Conservation (phyloP, 2,113 vertebrate genomes). For the Xenopus tropicalis region DNA sequence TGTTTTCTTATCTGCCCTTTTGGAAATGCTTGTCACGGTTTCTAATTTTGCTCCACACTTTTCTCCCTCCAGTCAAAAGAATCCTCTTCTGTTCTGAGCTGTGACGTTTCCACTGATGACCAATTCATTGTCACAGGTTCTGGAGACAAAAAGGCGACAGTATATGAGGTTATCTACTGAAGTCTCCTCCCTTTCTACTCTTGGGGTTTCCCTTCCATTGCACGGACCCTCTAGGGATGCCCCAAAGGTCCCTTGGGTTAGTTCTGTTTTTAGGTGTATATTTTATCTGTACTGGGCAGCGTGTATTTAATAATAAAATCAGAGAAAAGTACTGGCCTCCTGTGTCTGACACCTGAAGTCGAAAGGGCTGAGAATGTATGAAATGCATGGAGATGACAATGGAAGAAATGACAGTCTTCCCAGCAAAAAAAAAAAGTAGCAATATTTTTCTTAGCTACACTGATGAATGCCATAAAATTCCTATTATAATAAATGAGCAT, state of each 20-base stretch:
- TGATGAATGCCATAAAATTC: no score
- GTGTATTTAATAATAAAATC: conserved; percentile 46
- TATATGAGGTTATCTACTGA: conserved; percentile 98
- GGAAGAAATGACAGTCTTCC: no score
- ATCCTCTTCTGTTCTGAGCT: conserved; percentile 93
- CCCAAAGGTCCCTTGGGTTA: conserved; percentile 28
- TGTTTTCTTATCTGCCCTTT: no score
- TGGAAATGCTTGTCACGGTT: no score
- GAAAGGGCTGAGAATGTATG: no score
- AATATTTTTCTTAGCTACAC: no score
- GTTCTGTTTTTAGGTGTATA: conserved; percentile 45
- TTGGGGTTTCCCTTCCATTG: conserved; percentile 20
- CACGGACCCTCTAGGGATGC: conserved; percentile 19
- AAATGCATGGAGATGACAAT: no score
- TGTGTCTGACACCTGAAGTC: background rate
- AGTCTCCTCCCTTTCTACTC: background rate
- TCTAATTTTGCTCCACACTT: background rate
- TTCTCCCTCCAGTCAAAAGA: conserved; percentile 81
- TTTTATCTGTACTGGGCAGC: conserved; percentile 39
- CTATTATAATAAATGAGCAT: no score
- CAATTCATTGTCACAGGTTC: conserved; percentile 97
- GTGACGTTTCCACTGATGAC: conserved; percentile 91
- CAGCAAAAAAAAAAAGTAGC: no score
- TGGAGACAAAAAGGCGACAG: conserved; percentile 95
- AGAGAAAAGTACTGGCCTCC: conserved; percentile 12